Evolutionary conservation across 2,113 vertebrate species (phyloP).

Genomic region (Lasiurus cinereus): DNA sequence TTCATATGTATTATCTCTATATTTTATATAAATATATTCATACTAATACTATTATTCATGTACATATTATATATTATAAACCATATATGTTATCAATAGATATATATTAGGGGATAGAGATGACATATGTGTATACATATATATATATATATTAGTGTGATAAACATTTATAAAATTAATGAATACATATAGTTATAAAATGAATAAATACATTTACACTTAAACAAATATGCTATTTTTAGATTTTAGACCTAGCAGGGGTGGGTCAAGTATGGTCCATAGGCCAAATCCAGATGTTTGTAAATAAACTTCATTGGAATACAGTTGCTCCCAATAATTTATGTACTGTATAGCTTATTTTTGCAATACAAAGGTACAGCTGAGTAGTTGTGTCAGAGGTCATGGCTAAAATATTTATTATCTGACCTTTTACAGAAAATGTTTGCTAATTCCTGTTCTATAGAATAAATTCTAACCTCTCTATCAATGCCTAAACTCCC

Average conservation of each 20-base stretch:
- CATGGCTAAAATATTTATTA: constrained; percentile 22
- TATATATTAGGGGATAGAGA: not conserved
- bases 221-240: not conserved
- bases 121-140: not conserved
- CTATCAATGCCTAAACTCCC: not conserved
- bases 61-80: not conserved
- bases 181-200: not conserved
- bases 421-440: not conserved
- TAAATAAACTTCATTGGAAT: constrained; percentile 25
- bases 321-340: not conserved
- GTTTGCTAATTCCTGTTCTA: not conserved
- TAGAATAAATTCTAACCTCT: not conserved
- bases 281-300: constrained; percentile 1
- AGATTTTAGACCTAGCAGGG: not conserved
- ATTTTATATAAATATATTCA: not conserved
- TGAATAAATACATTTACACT: not conserved
- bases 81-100: not conserved
- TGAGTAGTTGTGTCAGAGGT: not conserved
- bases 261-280: not conserved
- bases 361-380: not conserved
- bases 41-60: not conserved
- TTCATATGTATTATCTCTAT: not conserved
- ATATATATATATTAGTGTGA: not conserved
- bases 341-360: not conserved
- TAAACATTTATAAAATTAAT: not conserved